Conservation (phyloP, 1,140 invertebrate species). For the Zaprionus taronus region DNA sequence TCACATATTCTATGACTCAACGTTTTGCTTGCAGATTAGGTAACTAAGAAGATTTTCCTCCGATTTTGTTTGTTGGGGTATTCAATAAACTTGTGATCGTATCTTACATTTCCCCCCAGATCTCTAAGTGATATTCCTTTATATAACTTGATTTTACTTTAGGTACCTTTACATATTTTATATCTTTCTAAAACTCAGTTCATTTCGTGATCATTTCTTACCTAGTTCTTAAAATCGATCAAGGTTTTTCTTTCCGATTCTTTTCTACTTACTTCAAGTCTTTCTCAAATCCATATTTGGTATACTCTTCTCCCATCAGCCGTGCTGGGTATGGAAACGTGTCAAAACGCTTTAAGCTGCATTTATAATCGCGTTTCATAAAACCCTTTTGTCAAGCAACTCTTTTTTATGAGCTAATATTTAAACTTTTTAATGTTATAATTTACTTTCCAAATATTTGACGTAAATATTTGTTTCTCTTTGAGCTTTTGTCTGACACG, state of each 20-base stretch:
- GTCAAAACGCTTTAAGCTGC: neutral
- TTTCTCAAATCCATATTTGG: neutral
- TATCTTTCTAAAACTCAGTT: too few relatives aligned
- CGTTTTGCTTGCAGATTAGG: neutral
- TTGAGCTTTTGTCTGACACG: slow-evolving; percentile 46
- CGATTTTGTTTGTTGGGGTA: neutral
- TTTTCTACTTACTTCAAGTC: too few relatives aligned
- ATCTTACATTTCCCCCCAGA: too few relatives aligned
- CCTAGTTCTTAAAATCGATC: too few relatives aligned
- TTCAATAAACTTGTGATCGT: too few relatives aligned
- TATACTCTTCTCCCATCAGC: neutral
- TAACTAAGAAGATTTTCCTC: neutral
- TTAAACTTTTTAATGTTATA: slow-evolving; percentile 69
- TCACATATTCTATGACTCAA: neutral
- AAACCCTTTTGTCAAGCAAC: slow-evolving; percentile 19
- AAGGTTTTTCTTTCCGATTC: too few relatives aligned
- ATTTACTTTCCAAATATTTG: slow-evolving; percentile 77
- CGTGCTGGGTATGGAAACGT: neutral
- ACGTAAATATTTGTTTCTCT: slow-evolving; percentile 46
- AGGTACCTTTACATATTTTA: too few relatives aligned
- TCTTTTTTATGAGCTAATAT: slow-evolving; percentile 52
- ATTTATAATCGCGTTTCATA: slow-evolving; percentile 25
- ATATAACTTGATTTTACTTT: too few relatives aligned
- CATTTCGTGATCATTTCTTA: too few relatives aligned
- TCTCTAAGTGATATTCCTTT: too few relatives aligned